These are phyloP conservation scores for Agrilus mali DNA, from an alignment of 2,888 invertebrate genomes.

Conservation along the genomic window DNA sequence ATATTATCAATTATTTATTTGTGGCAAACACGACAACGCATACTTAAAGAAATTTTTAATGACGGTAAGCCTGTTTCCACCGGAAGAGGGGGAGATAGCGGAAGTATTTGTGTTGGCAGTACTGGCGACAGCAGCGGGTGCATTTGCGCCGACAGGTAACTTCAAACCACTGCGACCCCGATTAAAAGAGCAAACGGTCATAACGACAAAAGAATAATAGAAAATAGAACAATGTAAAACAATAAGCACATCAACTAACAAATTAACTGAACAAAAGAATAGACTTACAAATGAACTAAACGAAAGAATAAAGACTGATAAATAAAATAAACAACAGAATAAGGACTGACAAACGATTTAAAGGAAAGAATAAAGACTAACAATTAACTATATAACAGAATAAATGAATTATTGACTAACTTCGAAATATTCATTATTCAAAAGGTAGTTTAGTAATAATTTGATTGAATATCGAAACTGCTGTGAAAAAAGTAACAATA, in stretches of 20 bases:
- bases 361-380: no score
- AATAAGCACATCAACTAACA: not conserved
- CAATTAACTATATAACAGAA: no score
- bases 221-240: not conserved
- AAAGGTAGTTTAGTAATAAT: no score
- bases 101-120: constrained; percentile 27
- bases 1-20: not conserved
- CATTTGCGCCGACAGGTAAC: constrained; percentile 27
- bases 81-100: constrained; percentile 29
- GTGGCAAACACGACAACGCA: constrained; percentile 13
- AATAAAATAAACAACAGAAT: no score
- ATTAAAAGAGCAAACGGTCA: no score
- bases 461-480: no score
- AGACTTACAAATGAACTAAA: not conserved
- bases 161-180: constrained; percentile 23
- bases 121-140: constrained; percentile 24
- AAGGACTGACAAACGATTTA: no score
- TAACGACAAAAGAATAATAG: no score
- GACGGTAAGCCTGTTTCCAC: constrained; percentile 65
- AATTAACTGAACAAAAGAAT: not conserved
- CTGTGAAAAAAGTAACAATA: no score
- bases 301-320: no score
- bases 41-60: constrained; percentile 98
- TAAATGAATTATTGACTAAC: no score
- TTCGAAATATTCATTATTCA: no score